These are phyloP conservation scores for Potamarius usumacintae DNA, from an alignment of 2,113 vertebrate species.

Conservation along the genomic window DNA sequence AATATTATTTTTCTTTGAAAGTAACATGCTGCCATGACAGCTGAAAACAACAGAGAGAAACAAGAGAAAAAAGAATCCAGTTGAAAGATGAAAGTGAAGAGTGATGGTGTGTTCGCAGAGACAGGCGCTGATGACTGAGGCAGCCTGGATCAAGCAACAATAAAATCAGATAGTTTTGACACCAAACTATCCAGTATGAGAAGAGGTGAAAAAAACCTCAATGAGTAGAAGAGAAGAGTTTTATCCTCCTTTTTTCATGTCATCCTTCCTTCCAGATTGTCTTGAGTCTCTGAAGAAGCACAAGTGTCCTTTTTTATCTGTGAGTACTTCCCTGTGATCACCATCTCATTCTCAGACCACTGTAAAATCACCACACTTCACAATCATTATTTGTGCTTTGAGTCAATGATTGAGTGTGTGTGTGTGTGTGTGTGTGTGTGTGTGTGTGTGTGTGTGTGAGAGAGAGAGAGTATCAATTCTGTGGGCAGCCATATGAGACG, in stretches of 20 bases:
- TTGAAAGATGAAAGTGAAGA: constrained; percentile 64
- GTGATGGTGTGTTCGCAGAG: constrained; percentile 46
- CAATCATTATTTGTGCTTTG: constrained; percentile 46
- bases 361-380: constrained; percentile 50
- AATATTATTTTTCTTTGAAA: constrained; percentile 42
- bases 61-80: constrained; percentile 34
- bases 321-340: constrained; percentile 16
- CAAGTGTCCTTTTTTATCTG: constrained; percentile 24
- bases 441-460: not conserved
- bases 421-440: constrained; percentile 31
- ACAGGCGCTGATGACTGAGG: constrained; percentile 54
- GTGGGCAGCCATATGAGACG: constrained; percentile 57
- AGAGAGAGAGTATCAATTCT: not conserved
- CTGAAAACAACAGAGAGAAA: constrained; percentile 50
- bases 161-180: constrained; percentile 60
- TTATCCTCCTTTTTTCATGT: not conserved
- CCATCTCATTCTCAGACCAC: constrained; percentile 40
- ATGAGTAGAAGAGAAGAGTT: not conserved
- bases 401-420: not conserved
- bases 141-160: constrained; percentile 66
- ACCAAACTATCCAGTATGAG: constrained; percentile 39
- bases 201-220: not conserved
- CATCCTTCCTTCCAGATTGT: not conserved
- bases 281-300: constrained; percentile 5
- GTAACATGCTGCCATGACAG: constrained; percentile 47